Conservation (phyloP, 2,113 vertebrate genomes). For the Triplophysa dalaica region DNA sequence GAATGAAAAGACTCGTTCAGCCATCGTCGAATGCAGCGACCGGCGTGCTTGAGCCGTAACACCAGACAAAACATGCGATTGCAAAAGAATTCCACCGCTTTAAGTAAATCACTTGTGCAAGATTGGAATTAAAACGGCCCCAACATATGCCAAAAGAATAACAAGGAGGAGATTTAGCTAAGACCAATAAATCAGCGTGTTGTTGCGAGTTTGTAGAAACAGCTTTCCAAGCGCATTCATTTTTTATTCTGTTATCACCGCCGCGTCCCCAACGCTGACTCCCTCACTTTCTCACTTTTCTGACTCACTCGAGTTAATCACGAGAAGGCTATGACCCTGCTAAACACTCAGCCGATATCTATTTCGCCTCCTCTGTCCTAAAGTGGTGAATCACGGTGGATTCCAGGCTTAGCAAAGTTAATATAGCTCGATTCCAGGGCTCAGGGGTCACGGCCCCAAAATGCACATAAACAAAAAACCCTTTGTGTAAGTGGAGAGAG, state of each 20-base stretch:
- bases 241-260: neutral
- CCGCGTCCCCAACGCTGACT: conserved; percentile 8
- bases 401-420: conserved; percentile 89
- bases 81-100: conserved; percentile 5
- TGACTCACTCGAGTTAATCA: conserved; percentile 29
- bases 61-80: conserved; percentile 35
- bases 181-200: neutral
- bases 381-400: conserved; percentile 52
- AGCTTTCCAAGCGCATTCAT: neutral
- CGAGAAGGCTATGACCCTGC: conserved; percentile 25
- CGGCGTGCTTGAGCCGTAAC: conserved; percentile 31
- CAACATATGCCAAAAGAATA: neutral
- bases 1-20: conserved; percentile 51
- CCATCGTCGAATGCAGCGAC: conserved; percentile 51
- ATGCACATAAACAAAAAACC: conserved; percentile 76
- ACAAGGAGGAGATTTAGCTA: conserved; percentile 21
- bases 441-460: conserved; percentile 69
- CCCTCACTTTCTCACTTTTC: conserved; percentile 21
- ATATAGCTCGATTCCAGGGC: conserved; percentile 80
- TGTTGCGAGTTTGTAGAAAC: neutral
- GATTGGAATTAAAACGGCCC: conserved; percentile 1
- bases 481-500: conserved; percentile 69
- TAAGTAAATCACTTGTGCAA: conserved; percentile 27
- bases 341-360: conserved; percentile 45
- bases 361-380: conserved; percentile 45